Evolutionary conservation across 2,888 invertebrate genomes (phyloP).

Genomic region (Magallana nippona): DNA sequence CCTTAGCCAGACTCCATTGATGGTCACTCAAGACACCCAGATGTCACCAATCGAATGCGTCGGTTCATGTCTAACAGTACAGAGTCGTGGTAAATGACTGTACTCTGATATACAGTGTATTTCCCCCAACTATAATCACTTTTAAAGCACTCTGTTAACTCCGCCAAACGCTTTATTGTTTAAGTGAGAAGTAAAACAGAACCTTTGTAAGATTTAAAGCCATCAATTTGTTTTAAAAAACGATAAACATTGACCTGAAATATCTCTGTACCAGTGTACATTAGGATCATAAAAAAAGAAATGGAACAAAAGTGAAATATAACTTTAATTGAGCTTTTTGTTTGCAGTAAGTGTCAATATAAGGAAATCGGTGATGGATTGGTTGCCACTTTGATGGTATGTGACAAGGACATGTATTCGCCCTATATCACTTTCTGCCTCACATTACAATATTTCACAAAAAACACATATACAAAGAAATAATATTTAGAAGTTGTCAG

Average conservation of each 20-base stretch:
- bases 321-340: background rate
- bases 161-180: background rate
- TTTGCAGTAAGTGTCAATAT: background rate
- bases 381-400: background rate
- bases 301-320: background rate
- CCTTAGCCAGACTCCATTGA: too few species aligned
- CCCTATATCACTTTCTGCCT: background rate
- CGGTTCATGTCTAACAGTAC: too few species aligned
- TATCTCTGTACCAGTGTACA: background rate
- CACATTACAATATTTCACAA: background rate
- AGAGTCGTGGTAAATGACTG: too few species aligned
- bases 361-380: background rate
- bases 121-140: background rate
- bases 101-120: too few species aligned
- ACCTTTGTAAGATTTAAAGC: background rate
- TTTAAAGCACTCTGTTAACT: background rate
- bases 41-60: too few species aligned
- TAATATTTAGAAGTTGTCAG: conserved; percentile 9
- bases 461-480: background rate
- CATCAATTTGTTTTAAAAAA: background rate
- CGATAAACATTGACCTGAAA: conserved; percentile 21
- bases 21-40: too few species aligned
- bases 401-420: background rate
- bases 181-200: background rate
- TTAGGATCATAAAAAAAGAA: background rate